Evolutionary conservation across 1,140 invertebrate species (phyloP).

Genomic region (Euwallacea similis): DNA sequence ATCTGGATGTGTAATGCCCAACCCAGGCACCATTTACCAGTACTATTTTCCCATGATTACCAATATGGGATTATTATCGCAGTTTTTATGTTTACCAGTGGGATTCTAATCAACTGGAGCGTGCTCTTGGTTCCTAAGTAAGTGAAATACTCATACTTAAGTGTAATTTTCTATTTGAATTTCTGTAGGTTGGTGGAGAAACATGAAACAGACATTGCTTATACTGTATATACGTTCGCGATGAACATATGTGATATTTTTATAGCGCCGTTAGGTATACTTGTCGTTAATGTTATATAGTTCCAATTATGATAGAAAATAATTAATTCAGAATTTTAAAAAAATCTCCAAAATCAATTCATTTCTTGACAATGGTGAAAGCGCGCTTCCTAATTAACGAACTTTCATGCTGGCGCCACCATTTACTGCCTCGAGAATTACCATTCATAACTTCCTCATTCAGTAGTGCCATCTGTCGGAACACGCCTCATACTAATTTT

Average conservation of each 20-base stretch:
- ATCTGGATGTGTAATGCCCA: slow-evolving; percentile 85
- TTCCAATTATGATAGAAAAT: no score
- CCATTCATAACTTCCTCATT: no score
- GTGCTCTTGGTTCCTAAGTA: slow-evolving; percentile 85
- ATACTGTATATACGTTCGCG: slow-evolving; percentile 79
- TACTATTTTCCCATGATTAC: slow-evolving; percentile 76
- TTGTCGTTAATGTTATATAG: slow-evolving; percentile 72
- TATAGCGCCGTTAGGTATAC: slow-evolving; percentile 74
- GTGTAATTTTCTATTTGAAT: not conserved
- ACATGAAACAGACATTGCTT: slow-evolving; percentile 80
- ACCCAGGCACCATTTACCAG: slow-evolving; percentile 72
- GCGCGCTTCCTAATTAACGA: no score
- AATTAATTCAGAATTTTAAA: no score
- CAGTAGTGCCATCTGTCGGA: no score
- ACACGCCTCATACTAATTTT: no score
- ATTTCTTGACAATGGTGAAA: no score
- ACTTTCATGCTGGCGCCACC: no score
- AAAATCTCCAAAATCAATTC: no score
- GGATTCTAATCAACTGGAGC: slow-evolving; percentile 82
- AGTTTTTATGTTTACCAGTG: slow-evolving; percentile 80
- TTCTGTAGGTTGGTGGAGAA: slow-evolving; percentile 66
- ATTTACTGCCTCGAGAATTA: no score
- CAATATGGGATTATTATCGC: slow-evolving; percentile 80
- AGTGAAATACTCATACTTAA: slow-evolving; percentile 37
- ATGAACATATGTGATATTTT: slow-evolving; percentile 77